Conservation (phyloP, 64 coral and sea anemone genomes). For the Porites australiensis region DNA sequence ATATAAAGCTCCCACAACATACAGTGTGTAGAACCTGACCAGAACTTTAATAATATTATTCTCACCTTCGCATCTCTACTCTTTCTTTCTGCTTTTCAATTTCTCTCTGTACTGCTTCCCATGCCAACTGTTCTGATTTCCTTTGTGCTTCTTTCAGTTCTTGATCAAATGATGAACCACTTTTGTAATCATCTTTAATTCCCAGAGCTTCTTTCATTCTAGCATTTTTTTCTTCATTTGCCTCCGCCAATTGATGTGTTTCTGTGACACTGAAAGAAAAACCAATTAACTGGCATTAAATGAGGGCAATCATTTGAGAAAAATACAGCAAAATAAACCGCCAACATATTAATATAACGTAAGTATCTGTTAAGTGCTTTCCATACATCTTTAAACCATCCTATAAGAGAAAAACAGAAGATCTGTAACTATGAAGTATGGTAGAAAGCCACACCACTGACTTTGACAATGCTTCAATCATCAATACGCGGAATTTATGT, state of each 20-base stretch:
- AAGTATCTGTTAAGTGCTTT: too few relatives aligned
- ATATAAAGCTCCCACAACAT: too few relatives aligned
- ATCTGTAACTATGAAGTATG: too few relatives aligned
- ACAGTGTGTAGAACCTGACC: too few relatives aligned
- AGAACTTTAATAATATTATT: not conserved
- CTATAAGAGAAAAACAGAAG: too few relatives aligned
- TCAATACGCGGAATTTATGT: too few relatives aligned
- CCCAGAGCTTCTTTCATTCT: constrained; percentile 94
- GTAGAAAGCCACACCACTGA: too few relatives aligned
- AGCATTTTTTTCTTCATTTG: constrained; percentile 94
- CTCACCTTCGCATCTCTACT: constrained; percentile 70
- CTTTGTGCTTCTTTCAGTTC: constrained; percentile 85
- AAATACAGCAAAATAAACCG: too few relatives aligned
- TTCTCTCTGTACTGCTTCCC: constrained; percentile 57
- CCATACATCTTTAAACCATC: too few relatives aligned
- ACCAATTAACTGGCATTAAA: not conserved
- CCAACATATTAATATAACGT: too few relatives aligned
- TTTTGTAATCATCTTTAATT: constrained; percentile 94
- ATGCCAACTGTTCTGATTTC: constrained; percentile 55
- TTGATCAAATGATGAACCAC: constrained; percentile 92
- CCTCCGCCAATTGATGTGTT: constrained; percentile 92
- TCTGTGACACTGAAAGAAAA: constrained; percentile 66
- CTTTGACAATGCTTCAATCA: too few relatives aligned
- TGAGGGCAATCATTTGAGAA: not conserved
- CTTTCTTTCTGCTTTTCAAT: constrained; percentile 71